Evolutionary conservation across 1,140 invertebrate genomes (phyloP).

Genomic region (Aphelinus atriplicis): DNA sequence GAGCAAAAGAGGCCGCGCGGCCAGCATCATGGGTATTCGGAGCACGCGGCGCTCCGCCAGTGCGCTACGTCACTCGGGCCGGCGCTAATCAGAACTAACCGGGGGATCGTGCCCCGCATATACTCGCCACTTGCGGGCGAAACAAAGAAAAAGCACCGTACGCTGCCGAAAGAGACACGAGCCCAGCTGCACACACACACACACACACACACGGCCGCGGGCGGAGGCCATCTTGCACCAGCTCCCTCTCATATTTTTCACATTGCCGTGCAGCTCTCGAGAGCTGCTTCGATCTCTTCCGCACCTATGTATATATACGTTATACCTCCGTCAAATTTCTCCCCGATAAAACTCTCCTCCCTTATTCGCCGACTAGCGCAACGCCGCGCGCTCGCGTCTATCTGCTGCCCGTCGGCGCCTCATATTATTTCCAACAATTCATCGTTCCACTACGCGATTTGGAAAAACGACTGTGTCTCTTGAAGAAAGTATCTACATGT

Average conservation of each 20-base stretch:
- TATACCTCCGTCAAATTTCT: too few relatives aligned
- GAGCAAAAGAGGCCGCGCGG: conserved; percentile 32
- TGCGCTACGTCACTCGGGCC: conserved; percentile 59
- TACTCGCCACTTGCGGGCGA: conserved; percentile 42
- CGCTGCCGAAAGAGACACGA: conserved; percentile 28
- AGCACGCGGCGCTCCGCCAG: conserved; percentile 57
- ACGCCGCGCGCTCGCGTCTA: too few relatives aligned
- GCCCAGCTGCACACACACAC: conserved; percentile 26
- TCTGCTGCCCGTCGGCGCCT: too few relatives aligned
- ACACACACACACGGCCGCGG: background rate
- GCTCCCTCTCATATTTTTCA: conserved; percentile 8
- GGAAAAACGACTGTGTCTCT: too few relatives aligned
- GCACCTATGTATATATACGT: too few relatives aligned
- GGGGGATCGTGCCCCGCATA: conserved; percentile 61
- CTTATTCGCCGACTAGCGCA: too few relatives aligned
- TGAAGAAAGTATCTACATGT: too few relatives aligned
- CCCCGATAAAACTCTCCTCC: too few relatives aligned
- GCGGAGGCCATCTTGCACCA: conserved; percentile 52
- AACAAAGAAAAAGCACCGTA: conserved; percentile 45
- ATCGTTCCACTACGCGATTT: too few relatives aligned
- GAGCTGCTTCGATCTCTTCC: too few relatives aligned
- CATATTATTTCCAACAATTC: too few relatives aligned
- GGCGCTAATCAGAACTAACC: conserved; percentile 67
- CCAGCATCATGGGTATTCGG: conserved; percentile 52
- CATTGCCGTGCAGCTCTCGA: too few relatives aligned